Conservation (phyloP, 2,797 vertebrate species). For the Hephaestus fuliginosus region DNA sequence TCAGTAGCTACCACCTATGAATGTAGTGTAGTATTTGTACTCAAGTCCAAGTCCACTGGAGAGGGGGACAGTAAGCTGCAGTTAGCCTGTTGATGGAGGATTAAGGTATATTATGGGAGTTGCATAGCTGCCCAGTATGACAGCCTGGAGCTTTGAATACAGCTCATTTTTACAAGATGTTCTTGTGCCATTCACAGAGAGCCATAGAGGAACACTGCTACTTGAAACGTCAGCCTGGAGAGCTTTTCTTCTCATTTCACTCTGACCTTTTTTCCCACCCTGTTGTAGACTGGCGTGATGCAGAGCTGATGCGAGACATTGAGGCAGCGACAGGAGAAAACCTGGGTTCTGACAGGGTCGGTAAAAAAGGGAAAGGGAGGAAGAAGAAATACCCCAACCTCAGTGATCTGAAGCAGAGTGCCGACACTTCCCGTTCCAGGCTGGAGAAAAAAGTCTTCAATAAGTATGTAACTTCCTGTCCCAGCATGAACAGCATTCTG, state of each 20-base stretch:
- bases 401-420: slow-evolving; percentile 91
- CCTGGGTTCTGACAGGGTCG: slow-evolving; percentile 88
- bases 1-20: no score
- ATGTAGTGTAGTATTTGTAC: no score
- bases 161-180: no score
- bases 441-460: slow-evolving; percentile 94
- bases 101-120: no score
- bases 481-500: not conserved
- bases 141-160: no score
- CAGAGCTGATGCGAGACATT: slow-evolving; percentile 93
- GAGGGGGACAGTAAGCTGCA: no score
- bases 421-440: slow-evolving; percentile 89
- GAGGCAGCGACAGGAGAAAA: slow-evolving; percentile 92
- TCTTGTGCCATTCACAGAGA: no score
- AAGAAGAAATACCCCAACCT: slow-evolving; percentile 92
- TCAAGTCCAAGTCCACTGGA: no score
- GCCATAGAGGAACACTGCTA: not conserved
- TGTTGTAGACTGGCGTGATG: slow-evolving; percentile 91
- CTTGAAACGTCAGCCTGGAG: not conserved
- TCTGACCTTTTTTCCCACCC: not conserved
- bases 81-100: no score
- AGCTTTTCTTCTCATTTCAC: not conserved
- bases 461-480: slow-evolving; percentile 86
- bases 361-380: slow-evolving; percentile 85
- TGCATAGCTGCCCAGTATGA: not conserved